Evolutionary conservation across 2,797 vertebrate species (phyloP).

Genomic region (Echeneis naucrates): DNA sequence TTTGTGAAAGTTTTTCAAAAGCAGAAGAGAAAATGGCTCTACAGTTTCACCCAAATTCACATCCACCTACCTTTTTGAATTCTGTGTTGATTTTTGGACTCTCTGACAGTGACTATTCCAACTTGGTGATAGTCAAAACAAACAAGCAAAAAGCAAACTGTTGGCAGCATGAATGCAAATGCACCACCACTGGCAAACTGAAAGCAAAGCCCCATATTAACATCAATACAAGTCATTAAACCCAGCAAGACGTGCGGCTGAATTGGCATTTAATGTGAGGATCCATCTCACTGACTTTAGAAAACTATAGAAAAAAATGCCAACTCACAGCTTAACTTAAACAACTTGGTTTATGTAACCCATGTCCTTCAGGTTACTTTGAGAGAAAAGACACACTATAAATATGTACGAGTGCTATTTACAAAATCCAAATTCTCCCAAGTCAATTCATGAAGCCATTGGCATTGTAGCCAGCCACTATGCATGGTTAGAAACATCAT

Average conservation of each 20-base stretch:
- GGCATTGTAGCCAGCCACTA: not conserved
- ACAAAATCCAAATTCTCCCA: not conserved
- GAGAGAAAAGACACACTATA: not conserved
- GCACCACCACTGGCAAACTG: not conserved
- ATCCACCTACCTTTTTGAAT: not conserved
- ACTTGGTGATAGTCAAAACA: not conserved
- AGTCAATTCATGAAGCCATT: not conserved
- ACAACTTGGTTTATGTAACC: not conserved
- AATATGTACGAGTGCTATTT: slow-evolving; percentile 1
- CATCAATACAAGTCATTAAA: not conserved
- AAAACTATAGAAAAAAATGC: not conserved
- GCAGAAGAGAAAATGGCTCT: not conserved
- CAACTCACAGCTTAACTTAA: slow-evolving; percentile 13
- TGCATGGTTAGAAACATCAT: not conserved
- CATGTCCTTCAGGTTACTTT: not conserved
- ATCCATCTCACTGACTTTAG: not conserved
- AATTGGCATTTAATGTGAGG: too few relatives aligned
- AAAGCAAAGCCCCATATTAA: not conserved
- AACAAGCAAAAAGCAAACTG: not conserved
- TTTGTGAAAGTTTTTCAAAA: not conserved
- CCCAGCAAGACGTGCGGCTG: too few relatives aligned
- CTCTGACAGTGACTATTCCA: not conserved
- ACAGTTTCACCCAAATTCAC: not conserved
- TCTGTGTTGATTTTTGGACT: not conserved
- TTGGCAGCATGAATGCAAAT: not conserved